These are phyloP conservation scores for Drosophila vallismaia DNA, from an alignment of 2,888 invertebrate species.

Conservation along the genomic window DNA sequence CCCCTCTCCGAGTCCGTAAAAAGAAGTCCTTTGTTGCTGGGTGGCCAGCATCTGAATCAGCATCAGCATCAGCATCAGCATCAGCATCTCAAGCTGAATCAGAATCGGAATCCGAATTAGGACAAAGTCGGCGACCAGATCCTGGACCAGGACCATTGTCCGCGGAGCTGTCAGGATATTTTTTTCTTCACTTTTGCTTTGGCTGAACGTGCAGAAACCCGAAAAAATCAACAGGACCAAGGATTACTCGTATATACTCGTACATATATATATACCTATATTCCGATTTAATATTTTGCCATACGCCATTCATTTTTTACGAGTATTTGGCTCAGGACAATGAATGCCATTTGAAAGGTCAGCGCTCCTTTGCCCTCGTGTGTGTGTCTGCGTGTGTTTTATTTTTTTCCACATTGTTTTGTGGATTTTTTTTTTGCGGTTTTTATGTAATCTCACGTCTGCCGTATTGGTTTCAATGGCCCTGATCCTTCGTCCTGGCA, in stretches of 20 bases:
- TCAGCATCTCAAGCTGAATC: conserved; percentile 11
- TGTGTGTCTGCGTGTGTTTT: conserved; percentile 6
- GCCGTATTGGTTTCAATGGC: conserved; percentile 77
- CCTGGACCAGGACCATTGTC: conserved; percentile 31
- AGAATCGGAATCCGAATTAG: conserved; percentile 6
- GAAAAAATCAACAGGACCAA: conserved; percentile 10
- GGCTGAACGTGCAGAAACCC: conserved; percentile 33
- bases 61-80: conserved; percentile 18
- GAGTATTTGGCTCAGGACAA: conserved; percentile 77
- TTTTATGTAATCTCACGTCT: conserved; percentile 79
- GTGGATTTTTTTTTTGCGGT: conserved; percentile 74
- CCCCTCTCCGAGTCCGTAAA: conserved; percentile 1
- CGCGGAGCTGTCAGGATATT: conserved; percentile 24
- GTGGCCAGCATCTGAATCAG: conserved; percentile 34
- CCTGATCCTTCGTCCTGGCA: conserved; percentile 36
- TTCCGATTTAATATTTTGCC: conserved; percentile 60
- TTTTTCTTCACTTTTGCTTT: not conserved
- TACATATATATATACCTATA: conserved; percentile 57
- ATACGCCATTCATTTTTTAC: conserved; percentile 67
- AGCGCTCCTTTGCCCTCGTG: conserved; percentile 36
- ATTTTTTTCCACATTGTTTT: conserved; percentile 62
- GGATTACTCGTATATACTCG: not conserved
- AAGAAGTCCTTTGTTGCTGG: conserved; percentile 27
- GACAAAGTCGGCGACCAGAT: conserved; percentile 13
- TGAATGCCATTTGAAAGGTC: conserved; percentile 69